These are phyloP conservation scores for Pseudomugil gertrudae DNA, from an alignment of 2,797 vertebrate species.

Conservation along the genomic window DNA sequence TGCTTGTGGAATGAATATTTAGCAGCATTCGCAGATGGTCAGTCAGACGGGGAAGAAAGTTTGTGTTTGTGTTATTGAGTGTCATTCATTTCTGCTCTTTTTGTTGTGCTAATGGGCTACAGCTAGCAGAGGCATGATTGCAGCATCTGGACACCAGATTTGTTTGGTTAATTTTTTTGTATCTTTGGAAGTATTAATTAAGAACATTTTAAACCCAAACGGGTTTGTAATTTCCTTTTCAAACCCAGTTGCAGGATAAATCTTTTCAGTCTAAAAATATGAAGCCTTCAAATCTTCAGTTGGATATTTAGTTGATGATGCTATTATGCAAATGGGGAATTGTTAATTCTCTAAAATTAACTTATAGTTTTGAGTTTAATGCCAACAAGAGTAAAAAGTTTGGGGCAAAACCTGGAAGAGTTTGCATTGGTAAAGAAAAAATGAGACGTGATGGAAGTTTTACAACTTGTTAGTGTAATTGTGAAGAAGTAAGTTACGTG, in stretches of 20 bases:
- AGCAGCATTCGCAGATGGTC: conserved; percentile 6
- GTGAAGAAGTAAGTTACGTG: background rate
- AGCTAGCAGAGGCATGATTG: background rate
- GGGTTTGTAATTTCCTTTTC: too few relatives aligned
- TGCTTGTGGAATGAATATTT: conserved; percentile 22
- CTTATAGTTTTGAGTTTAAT: background rate
- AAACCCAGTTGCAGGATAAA: background rate
- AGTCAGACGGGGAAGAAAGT: background rate
- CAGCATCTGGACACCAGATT: background rate
- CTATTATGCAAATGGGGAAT: background rate
- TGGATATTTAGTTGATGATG: background rate
- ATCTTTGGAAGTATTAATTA: background rate
- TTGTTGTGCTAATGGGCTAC: background rate
- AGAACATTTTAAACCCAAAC: background rate
- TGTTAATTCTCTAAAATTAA: background rate
- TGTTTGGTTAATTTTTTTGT: background rate
- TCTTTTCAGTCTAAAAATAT: background rate
- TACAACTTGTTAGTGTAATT: background rate
- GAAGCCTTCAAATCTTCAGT: background rate
- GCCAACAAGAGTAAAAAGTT: background rate
- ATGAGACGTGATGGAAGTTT: background rate
- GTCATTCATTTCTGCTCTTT: background rate
- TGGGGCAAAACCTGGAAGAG: background rate
- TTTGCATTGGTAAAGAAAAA: background rate
- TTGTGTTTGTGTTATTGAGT: background rate